Base-by-base conservation (phyloP, 2,797 vertebrate genomes). In the Clamator glandarius region DNA sequence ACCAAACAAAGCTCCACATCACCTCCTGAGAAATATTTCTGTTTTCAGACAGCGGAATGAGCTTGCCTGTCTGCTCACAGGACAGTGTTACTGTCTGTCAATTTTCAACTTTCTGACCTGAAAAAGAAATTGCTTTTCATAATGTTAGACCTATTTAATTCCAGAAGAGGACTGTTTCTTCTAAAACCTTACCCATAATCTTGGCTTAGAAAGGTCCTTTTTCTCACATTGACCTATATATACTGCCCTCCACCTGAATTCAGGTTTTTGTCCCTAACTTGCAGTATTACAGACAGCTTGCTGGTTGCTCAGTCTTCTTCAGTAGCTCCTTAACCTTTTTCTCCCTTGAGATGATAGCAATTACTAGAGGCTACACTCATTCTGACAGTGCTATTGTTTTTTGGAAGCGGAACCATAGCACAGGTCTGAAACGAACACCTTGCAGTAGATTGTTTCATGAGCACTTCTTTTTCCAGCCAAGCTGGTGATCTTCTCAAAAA, bases 1-100 rank as follows among this genome's bases (percentile, higher is more conserved):
- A 4, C 19, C 29, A 6, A 36, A 18, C 0, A 52, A 52, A 52
- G 15, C 2, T 5, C 8, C 8, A 4, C 18, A 21, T 35, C 4
- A 8, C 31, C 15, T 77, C 18, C 55, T 50, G n/a, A 76, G 8
- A 44, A 15, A 5, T 31, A 46, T 36, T 5, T 51, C 23, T 59
- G 41, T 67, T 16, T 66, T 54, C 19, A 5, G 25, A 46, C 15
- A 59, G 36, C 26, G 17, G 18, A 62, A 16, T 58, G 19, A 42
- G 6, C 4, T 25, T 91, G 16, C 13, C 25, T 82, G 8, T 18
- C 4, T 51, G 36, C 14, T 69, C 25, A 62, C 23, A 25, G 42
- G 24, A n/a, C 8, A 66, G 4, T 58, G 87, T 21, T 2, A 42
- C 6, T 76, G 3, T 26, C 23, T 50, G 9, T 42, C 29, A 51